Base-by-base conservation (phyloP, 2,113 vertebrate species). In the Passerina amoena region DNA sequence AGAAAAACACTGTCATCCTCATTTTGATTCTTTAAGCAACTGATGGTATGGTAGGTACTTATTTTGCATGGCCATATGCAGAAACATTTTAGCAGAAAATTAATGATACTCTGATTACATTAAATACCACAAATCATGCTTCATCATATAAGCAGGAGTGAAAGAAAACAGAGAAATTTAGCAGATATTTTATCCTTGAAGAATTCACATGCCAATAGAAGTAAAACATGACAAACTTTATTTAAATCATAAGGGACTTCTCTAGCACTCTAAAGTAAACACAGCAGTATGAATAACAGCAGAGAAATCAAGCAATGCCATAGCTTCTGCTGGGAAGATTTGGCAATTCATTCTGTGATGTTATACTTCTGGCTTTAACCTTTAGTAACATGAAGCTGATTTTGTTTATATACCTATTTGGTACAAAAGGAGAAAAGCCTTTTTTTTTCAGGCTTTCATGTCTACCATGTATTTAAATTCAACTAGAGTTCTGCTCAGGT, bases 21-120 rank as follows among this genome's bases (percentile, higher is more conserved):
- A 94, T 97, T 97, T 88, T 96, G 92, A 97, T 97, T 97, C 95
- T 97, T 97, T 97, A 97, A 96, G 80, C 94, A 97, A 96, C 96
- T 95, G 96, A 96, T 93, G 79, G 78, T 88, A 97, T 22, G 83
- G 95, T 79, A 84, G 86, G 96, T 95, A 96, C 82, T 96, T 97
- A 88, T 92, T 93, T 94, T 85, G 65, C 94, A 91, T 90, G 80
- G 80, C 81, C 82, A 94, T 82, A 88, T 85, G 92, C 77, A 94
- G 85, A 92, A 95, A 93, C 56, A 51, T 92, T 94, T 96, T 91
- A 97, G 81, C 75, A 90, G 88, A 91, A 82, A 96, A 98, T 95
- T 94, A 96, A 95, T 89, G 95, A 96, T 92, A 82, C 66, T 73
- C 63, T 90, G 90, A 90, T 97, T 89, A 73, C 25, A 47, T 89